Conservation (phyloP, 2,113 vertebrate genomes). For the Melospiza georgiana region DNA sequence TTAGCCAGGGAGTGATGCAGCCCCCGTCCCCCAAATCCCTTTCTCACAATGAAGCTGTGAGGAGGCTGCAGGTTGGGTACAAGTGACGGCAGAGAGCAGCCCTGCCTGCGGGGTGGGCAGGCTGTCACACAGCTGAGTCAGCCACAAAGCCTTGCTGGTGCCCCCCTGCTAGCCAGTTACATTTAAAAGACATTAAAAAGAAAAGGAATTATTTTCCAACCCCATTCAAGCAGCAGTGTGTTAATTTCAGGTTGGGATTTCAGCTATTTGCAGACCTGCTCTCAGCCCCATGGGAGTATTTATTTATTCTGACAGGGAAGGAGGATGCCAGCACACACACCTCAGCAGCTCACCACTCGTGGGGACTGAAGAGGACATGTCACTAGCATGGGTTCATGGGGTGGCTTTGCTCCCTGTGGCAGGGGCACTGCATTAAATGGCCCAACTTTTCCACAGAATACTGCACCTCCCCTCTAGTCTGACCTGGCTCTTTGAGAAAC, state of each 20-base stretch:
- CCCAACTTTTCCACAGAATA: background rate
- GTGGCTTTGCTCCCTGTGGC: background rate
- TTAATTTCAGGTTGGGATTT: constrained; percentile 36
- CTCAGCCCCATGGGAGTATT: background rate
- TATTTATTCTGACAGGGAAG: background rate
- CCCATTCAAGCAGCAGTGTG: background rate
- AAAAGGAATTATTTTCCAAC: background rate
- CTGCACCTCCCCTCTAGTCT: background rate
- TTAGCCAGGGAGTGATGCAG: background rate
- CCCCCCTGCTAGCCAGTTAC: background rate
- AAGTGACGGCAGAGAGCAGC: background rate
- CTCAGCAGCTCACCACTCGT: background rate
- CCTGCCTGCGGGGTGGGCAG: background rate
- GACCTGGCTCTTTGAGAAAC: background rate
- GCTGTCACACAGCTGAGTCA: background rate
- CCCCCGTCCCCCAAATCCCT: accelerated
- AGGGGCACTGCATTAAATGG: background rate
- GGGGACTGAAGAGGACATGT: background rate
- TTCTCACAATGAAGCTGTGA: background rate
- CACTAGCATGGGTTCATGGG: background rate
- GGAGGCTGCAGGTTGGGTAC: background rate
- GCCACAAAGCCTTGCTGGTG: background rate
- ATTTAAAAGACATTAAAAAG: background rate
- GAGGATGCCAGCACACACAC: background rate
- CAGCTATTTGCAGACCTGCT: background rate